phyloP scores from a whole-genome alignment of 2,797 vertebrate species.

The Gymnothorax javanicus region DNA sequence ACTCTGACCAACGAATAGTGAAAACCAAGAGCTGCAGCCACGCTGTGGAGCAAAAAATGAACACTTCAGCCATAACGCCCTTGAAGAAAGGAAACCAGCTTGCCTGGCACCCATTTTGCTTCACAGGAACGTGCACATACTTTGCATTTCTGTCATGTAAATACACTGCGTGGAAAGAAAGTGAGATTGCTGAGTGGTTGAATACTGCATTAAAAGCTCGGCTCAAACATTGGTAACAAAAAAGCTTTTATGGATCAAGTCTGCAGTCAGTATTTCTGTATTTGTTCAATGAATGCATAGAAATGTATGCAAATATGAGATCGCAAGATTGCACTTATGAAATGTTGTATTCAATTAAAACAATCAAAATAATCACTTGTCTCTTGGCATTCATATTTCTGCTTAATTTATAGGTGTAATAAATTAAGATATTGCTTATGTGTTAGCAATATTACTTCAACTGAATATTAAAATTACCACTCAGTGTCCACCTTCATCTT shows the following conservation, averaged over 20 bases:
- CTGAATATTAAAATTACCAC: background rate
- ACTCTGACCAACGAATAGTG: constrained; percentile 29
- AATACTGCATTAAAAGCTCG: too few relatives aligned
- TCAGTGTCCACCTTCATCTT: too few relatives aligned
- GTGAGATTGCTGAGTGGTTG: too few relatives aligned
- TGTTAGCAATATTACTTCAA: background rate
- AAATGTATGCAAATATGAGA: background rate
- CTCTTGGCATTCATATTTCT: background rate
- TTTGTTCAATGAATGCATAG: background rate
- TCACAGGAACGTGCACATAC: background rate
- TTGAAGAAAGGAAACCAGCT: background rate
- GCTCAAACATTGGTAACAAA: background rate
- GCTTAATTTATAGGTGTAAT: background rate
- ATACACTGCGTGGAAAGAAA: too few relatives aligned
- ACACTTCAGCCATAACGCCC: background rate
- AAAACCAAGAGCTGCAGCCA: constrained; percentile 7
- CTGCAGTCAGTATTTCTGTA: background rate
- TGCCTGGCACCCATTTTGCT: background rate
- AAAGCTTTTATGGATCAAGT: background rate
- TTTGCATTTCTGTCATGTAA: background rate
- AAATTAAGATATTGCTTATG: background rate
- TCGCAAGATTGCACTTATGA: background rate
- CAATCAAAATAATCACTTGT: background rate
- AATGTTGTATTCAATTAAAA: background rate
- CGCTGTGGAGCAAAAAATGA: constrained; percentile 18